Conservation (phyloP, 2,113 vertebrate genomes). For the Phodopus roborovskii region DNA sequence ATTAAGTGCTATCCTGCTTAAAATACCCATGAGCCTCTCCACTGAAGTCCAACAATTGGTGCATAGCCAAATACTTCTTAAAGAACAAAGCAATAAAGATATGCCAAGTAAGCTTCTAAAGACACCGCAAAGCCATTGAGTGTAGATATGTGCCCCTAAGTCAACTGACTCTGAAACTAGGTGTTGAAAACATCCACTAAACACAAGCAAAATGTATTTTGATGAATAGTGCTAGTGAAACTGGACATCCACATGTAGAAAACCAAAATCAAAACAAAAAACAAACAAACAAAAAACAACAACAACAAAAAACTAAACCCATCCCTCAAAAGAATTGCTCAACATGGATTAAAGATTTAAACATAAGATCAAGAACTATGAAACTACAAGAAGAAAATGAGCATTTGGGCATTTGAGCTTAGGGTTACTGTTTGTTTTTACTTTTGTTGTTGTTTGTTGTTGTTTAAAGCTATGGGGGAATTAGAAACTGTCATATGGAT, state of each 20-base stretch:
- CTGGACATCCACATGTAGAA: not conserved
- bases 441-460: not conserved
- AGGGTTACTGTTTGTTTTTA: not conserved
- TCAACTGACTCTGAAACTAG: not conserved
- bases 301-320: not conserved
- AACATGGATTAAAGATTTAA: not conserved
- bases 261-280: no score
- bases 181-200: not conserved
- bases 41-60: not conserved
- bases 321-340: not conserved
- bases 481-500: not conserved
- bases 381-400: not conserved
- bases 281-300: no score
- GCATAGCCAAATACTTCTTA: not conserved
- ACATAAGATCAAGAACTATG: not conserved
- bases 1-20: not conserved
- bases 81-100: not conserved
- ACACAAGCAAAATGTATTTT: not conserved
- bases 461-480: not conserved
- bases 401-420: not conserved
- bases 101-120: no score
- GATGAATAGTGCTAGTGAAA: not conserved
- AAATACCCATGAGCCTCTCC: not conserved
- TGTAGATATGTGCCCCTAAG: no score
- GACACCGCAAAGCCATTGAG: no score